Evolutionary conservation across 2,113 vertebrate genomes (phyloP), one percentile per base, ranked within the genome.

Genomic region (Zingel zingel): DNA sequence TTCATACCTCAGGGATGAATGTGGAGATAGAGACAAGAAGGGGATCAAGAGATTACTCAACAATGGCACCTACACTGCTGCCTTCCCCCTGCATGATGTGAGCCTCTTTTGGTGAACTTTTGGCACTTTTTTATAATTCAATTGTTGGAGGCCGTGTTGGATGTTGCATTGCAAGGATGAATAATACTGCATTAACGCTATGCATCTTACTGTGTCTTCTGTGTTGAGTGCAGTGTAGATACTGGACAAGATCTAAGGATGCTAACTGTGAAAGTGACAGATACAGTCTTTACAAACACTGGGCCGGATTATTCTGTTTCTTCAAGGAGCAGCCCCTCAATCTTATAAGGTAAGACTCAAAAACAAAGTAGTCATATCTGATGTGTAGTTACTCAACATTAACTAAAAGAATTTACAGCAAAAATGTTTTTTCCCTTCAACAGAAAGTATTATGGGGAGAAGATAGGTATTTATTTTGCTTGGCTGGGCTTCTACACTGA

Each of bases 401-500:
- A 36, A 21, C 8, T 13, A 63, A n/a, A 75, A 45, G 2, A 39
- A 48, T 25, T 33, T 51, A 62, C 23, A 54, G 6, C n/a, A 70
- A 50, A 6, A 56, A 15, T 78, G 3, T 47, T 69, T 23, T 75
- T 68, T 84, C 64, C 19, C 56, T 63, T 79, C 25, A 85, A 86
- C 91, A 99, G 98, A 92, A 96, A 97, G 73, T 99, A 99, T 79
- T 99, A 97, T 18, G 98, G 98, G 47, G 98, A 99, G 94, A 99
- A 97, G 95, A 98, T 99, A 66, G 98, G 97, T 6, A 97, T 99
- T 91, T 99, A 99, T 92, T 99, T 99, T 93, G 98, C 98, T 19
- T 99, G 98, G 96, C 94, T 99, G 8, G 98, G 98, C 63, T 99
- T 97, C 94, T 99, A 99, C 94, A 99, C 98, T 0, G 97, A 99